Conservation (phyloP, 2,888 invertebrate genomes). For the Lasioglossum pauxillum region DNA sequence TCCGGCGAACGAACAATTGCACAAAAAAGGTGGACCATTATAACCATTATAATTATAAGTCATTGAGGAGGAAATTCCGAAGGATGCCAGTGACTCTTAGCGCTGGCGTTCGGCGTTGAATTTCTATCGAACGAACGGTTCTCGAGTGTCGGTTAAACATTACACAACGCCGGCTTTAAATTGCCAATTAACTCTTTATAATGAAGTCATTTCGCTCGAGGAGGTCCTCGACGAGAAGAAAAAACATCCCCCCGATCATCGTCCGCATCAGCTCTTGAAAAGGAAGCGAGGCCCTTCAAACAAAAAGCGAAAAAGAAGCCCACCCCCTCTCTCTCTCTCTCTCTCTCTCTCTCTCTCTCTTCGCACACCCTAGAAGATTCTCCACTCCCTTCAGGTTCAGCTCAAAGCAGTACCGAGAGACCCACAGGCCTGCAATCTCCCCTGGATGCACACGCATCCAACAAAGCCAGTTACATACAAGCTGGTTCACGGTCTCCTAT, state of each 20-base stretch:
- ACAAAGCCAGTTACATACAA: neutral
- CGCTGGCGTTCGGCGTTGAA: neutral
- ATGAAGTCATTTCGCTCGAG: conserved; percentile 13
- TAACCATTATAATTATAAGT: neutral
- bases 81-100: neutral
- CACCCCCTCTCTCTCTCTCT: neutral
- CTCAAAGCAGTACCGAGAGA: conserved; percentile 20
- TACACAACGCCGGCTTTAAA: neutral
- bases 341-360: neutral
- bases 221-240: neutral
- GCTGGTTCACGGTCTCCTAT: neutral
- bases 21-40: neutral
- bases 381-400: neutral
- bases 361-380: neutral
- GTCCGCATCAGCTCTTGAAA: conserved; percentile 19
- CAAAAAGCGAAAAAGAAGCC: neutral
- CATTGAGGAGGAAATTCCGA: neutral
- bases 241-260: conserved; percentile 33
- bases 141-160: neutral
- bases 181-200: neutral
- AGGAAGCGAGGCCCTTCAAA: neutral
- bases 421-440: conserved; percentile 26
- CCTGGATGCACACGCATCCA: neutral
- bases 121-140: neutral
- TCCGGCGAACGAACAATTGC: neutral